These are phyloP conservation scores for Circaetus gallicus DNA, from an alignment of 2,113 vertebrate species.

Conservation along the genomic window DNA sequence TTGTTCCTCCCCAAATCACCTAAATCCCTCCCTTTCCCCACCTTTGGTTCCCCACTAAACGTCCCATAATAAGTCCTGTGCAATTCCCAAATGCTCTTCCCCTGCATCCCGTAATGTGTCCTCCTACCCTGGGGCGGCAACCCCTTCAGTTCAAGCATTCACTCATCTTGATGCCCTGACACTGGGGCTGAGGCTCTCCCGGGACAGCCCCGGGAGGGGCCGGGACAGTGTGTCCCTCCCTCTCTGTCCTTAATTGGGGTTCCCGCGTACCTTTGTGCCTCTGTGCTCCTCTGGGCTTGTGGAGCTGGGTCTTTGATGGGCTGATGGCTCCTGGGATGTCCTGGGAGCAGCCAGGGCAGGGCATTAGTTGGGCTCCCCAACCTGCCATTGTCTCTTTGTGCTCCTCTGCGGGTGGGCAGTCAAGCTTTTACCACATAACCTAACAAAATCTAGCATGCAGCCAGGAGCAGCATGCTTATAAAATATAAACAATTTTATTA, in stretches of 20 bases:
- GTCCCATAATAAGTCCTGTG: neutral
- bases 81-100: neutral
- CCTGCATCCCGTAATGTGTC: neutral
- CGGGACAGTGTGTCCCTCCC: neutral
- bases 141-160: neutral
- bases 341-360: neutral
- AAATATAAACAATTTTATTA: neutral
- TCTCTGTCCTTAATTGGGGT: neutral
- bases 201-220: accelerated
- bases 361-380: neutral
- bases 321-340: neutral
- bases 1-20: neutral
- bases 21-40: neutral
- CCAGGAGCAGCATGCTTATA: neutral
- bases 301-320: neutral
- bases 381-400: neutral
- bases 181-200: neutral
- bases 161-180: neutral
- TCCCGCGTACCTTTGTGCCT: neutral
- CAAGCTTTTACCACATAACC: neutral
- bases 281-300: neutral
- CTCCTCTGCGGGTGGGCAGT: neutral
- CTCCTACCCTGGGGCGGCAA: neutral
- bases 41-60: neutral
- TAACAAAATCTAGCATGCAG: neutral